Percentiles rank a stretch among this genome's conserved stretches.
These are phyloP conservation scores for Camelus bactrianus DNA, from an alignment of 2,113 vertebrate genomes.

Conservation along the genomic window DNA sequence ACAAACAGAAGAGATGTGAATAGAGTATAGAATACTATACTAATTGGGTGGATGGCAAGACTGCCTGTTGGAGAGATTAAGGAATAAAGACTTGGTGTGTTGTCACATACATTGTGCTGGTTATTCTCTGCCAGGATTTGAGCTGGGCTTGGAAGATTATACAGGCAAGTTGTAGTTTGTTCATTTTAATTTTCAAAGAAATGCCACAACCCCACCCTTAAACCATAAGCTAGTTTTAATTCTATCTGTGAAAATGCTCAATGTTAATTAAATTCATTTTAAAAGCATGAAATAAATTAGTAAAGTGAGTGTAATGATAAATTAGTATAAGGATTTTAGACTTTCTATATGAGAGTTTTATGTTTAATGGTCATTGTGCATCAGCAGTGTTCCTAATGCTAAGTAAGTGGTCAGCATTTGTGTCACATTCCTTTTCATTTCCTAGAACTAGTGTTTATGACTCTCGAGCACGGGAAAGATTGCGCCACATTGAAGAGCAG, in stretches of 20 bases:
- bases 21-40: neutral
- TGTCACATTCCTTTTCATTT: neutral
- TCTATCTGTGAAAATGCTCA: constrained; percentile 43
- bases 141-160: neutral
- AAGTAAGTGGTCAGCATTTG: neutral
- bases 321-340: constrained; percentile 22
- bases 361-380: neutral
- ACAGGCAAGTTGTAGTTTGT: constrained; percentile 4
- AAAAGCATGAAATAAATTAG: constrained; percentile 44
- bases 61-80: neutral
- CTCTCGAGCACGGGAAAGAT: constrained; percentile 95
- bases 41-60: neutral
- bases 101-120: neutral
- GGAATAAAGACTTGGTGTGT: neutral
- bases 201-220: neutral
- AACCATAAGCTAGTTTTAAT: constrained; percentile 52
- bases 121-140: neutral
- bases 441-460: constrained; percentile 96
- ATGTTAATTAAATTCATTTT: constrained; percentile 62
- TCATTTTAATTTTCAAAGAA: constrained; percentile 57
- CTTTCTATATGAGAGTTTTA: neutral
- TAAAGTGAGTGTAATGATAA: neutral
- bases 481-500: constrained; percentile 95
- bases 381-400: neutral
- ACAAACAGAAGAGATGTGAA: neutral